These are phyloP conservation scores for Orbicella faveolata DNA, from an alignment of 64 coral and sea anemone species.

Conservation along the genomic window DNA sequence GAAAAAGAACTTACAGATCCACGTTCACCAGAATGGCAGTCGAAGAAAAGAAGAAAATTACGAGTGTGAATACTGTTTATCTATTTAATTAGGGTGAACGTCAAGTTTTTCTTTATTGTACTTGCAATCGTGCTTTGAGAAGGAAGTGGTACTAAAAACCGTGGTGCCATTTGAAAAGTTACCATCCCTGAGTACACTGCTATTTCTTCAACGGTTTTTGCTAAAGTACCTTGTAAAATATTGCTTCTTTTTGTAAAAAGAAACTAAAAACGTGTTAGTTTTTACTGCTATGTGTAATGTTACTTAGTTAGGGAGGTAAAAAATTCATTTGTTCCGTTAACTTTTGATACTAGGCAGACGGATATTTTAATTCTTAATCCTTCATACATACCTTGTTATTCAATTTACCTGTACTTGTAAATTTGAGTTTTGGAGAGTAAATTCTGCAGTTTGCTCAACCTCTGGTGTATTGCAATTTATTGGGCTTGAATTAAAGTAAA, in stretches of 20 bases:
- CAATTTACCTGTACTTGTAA: neutral
- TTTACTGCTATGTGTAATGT: neutral
- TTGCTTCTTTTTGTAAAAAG: too few relatives aligned
- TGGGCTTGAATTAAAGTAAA: neutral
- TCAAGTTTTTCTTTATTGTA: neutral
- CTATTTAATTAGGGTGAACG: too few relatives aligned
- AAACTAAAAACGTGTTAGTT: too few relatives aligned
- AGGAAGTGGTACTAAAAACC: too few relatives aligned
- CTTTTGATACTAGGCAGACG: neutral
- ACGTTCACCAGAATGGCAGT: conserved; percentile 62
- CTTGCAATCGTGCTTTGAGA: too few relatives aligned
- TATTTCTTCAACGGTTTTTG: too few relatives aligned
- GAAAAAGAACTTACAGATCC: conserved; percentile 60
- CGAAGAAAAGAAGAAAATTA: conserved; percentile 63
- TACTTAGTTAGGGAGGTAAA: neutral
- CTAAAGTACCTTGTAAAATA: too few relatives aligned
- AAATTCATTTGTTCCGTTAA: neutral
- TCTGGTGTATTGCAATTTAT: neutral
- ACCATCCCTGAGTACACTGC: too few relatives aligned
- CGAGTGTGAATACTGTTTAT: conserved; percentile 18
- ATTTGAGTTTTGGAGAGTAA: neutral
- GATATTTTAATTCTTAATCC: neutral
- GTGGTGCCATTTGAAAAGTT: too few relatives aligned
- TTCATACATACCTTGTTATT: neutral
- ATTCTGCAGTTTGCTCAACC: neutral